Evolutionary conservation across 2,888 invertebrate species (phyloP), one percentile per base, ranked within the genome.

Genomic region (Aphodius sticticus): DNA sequence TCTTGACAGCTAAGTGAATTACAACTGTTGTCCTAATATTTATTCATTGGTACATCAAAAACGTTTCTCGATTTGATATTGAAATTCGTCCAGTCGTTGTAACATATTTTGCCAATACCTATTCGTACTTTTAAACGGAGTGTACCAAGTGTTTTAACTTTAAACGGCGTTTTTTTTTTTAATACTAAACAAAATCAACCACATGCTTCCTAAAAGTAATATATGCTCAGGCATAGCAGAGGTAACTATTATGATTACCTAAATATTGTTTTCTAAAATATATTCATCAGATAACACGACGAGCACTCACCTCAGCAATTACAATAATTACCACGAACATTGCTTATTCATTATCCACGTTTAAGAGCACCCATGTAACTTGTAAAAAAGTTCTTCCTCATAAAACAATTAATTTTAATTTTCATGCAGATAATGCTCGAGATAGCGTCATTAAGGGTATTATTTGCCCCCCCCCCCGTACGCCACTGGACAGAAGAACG

Each of bases 211-310:
- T 14, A 74, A 26, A 16, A 26, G 16, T 26, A 76, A 76, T 37
- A 1, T 37, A 76, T 38, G 38, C 12, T 16, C 9, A 76, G 16
- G 15, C 12, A 38, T 6, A 76, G 15, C 53, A n/a, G 14, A 36
- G 53, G 14, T 38, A 38, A 15, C 53, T 12, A 38, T 38, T 7
- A n/a, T 76, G 37, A 76, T 74, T 36, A 74, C 35, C 37, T 74
- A 74, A 74, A 74, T 37, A 74, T 74, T 74, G 74, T 74, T 37
- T 74, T 74, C 74, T 74, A 74, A 16, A 74, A n/a, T n/a, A 15
- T 74, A 74, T 35, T 74, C 74, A 74, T 74, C 74, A 74, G 74
- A 74, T 74, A 74, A 74, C 2, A 15, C 15, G 26, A 7, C 35
- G 26, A 53, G 16, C 74, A 14, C n/a, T 7, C 74, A 26, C 26